phyloP scores from a whole-genome alignment of 2,113 vertebrate species.

The Picathartes gymnocephalus region DNA sequence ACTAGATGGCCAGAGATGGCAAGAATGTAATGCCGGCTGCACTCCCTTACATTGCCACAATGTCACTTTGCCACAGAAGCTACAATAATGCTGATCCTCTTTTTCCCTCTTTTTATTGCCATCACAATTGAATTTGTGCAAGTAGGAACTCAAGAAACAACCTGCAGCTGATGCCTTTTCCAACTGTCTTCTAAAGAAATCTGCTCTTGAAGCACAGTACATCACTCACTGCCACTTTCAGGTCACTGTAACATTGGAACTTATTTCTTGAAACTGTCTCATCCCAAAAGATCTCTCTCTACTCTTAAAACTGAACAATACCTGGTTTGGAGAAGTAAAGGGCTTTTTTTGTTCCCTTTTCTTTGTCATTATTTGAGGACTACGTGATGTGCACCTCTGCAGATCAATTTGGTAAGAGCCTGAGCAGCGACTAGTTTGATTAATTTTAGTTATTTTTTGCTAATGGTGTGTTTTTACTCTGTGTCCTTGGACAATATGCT shows the following conservation, averaged over 20 bases:
- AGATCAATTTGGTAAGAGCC: background rate
- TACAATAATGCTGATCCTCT: background rate
- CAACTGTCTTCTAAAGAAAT: background rate
- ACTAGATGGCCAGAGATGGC: constrained; percentile 20
- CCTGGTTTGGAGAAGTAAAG: background rate
- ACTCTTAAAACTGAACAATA: background rate
- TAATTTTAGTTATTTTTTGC: background rate
- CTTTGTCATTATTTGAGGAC: background rate
- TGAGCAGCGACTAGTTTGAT: background rate
- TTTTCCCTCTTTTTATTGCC: background rate
- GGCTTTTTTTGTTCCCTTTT: background rate
- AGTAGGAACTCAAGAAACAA: background rate
- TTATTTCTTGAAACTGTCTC: background rate
- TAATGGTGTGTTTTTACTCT: background rate
- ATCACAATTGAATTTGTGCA: background rate
- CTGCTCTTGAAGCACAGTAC: background rate
- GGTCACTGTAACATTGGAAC: background rate
- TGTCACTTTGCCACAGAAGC: background rate
- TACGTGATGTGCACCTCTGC: background rate
- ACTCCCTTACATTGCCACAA: fast-evolving
- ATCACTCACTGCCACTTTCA: background rate
- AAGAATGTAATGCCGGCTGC: background rate
- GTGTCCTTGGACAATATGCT: background rate
- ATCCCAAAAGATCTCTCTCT: background rate
- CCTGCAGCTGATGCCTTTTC: background rate